phyloP scores from a whole-genome alignment of 1,140 invertebrate genomes.

The Belonocnema kinseyi region DNA sequence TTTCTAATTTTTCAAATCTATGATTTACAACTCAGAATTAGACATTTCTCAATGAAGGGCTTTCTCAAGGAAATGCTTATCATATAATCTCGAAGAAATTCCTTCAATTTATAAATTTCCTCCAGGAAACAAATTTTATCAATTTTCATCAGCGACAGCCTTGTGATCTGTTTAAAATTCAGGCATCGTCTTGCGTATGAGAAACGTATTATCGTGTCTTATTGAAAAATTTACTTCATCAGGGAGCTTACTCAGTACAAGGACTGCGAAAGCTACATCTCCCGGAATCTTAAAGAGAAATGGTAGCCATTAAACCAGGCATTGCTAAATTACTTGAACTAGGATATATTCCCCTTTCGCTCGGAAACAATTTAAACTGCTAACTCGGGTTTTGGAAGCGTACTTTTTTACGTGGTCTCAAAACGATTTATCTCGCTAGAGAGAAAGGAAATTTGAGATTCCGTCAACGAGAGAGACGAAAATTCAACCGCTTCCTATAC shows the following conservation, averaged over 20 bases:
- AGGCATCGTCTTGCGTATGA: not conserved
- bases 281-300: constrained; percentile 39
- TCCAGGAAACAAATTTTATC: not conserved
- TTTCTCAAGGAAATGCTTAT: not conserved
- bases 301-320: constrained; percentile 39
- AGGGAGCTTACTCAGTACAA: constrained; percentile 12
- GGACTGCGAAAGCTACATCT: constrained; percentile 10
- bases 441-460: constrained; percentile 10
- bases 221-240: constrained; percentile 24
- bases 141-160: not conserved
- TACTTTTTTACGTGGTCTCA: constrained; percentile 1
- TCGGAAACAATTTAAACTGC: constrained; percentile 17
- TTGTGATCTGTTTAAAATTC: constrained; percentile 2
- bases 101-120: not conserved
- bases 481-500: constrained; percentile 6
- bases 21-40: no score
- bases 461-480: not conserved
- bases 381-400: not conserved
- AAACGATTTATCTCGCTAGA: not conserved
- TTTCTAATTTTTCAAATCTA: no score
- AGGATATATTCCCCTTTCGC: not conserved
- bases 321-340: constrained; percentile 42
- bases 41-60: not conserved
- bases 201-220: not conserved
- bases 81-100: not conserved